Evolutionary conservation across 1,140 invertebrate genomes (phyloP).

Genomic region (Akabosia matsudoensis): DNA sequence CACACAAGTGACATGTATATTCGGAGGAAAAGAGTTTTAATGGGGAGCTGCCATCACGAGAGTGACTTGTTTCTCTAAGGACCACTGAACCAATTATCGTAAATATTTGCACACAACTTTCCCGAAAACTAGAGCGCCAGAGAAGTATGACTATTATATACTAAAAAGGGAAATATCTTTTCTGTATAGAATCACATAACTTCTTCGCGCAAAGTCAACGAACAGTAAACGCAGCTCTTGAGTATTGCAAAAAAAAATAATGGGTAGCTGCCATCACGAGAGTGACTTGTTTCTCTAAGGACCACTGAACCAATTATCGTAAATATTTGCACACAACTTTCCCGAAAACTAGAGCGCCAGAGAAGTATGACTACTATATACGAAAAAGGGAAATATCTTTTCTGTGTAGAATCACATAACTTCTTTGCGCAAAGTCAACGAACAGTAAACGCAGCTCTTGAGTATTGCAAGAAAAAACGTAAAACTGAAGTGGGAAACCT

Average conservation of each 20-base stretch:
- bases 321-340: conserved; percentile 22
- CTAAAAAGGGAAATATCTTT: neutral
- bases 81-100: conserved; percentile 23
- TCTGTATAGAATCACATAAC: too few species aligned
- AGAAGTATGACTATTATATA: neutral
- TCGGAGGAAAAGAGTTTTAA: neutral
- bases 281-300: conserved; percentile 6
- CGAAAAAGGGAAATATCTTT: neutral
- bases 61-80: conserved; percentile 6
- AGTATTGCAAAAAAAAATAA: too few species aligned
- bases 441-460: too few species aligned
- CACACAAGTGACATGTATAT: conserved; percentile 18
- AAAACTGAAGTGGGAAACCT: too few species aligned
- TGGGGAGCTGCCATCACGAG: neutral
- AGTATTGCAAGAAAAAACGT: too few species aligned
- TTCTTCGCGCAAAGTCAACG: too few species aligned
- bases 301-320: conserved; percentile 23
- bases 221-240: too few species aligned
- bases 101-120: conserved; percentile 22
- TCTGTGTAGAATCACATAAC: too few species aligned
- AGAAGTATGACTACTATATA: neutral
- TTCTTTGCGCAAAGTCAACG: too few species aligned
- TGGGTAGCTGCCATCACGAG: neutral
- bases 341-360: neutral
- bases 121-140: neutral